These are phyloP conservation scores for Bugula neritina DNA, from an alignment of 2,888 invertebrate genomes.

Conservation along the genomic window DNA sequence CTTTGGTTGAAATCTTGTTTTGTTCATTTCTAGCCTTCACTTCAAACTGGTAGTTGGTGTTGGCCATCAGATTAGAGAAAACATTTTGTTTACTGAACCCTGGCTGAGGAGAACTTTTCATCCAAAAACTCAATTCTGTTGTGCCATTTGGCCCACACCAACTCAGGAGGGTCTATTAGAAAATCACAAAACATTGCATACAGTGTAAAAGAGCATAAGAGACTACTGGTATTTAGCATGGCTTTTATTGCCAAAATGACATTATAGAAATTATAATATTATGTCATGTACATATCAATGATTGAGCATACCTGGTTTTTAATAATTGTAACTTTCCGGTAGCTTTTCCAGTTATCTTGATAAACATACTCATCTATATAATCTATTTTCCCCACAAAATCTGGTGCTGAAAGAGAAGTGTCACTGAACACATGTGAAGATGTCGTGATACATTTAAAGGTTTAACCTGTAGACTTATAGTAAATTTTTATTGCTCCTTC, in stretches of 20 bases:
- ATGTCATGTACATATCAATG: too few relatives aligned
- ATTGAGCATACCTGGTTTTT: neutral
- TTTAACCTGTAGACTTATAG: too few relatives aligned
- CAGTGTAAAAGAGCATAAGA: too few relatives aligned
- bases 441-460: too few relatives aligned
- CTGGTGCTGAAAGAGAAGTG: neutral
- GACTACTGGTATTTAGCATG: too few relatives aligned
- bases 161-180: neutral
- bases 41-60: neutral
- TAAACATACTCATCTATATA: neutral
- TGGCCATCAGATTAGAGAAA: neutral
- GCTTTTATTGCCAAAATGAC: too few relatives aligned
- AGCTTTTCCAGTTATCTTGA: neutral
- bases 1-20: neutral
- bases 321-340: neutral
- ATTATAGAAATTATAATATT: too few relatives aligned
- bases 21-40: neutral
- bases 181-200: neutral
- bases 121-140: neutral
- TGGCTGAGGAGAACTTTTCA: neutral
- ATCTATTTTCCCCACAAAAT: neutral
- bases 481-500: too few relatives aligned
- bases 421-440: too few relatives aligned
- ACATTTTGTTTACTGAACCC: neutral
- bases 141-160: neutral